Conservation (phyloP, 1,140 invertebrate species). For the Drosophila varians region DNA sequence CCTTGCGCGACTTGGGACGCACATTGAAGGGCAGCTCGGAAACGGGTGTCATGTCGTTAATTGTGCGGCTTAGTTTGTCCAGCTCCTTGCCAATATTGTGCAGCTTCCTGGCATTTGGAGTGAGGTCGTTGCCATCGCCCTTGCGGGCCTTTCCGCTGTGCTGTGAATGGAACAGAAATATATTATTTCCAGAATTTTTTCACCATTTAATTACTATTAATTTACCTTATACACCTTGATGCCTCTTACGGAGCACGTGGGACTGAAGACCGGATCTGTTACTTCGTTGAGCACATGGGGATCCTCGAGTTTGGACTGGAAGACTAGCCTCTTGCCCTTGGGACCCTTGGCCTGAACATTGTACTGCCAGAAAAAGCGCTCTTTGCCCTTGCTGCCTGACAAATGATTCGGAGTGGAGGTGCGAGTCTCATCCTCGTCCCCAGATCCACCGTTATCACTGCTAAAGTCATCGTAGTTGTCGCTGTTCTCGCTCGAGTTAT, state of each 20-base stretch:
- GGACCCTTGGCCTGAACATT: slow-evolving; percentile 99
- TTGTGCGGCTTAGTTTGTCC: slow-evolving; percentile 94
- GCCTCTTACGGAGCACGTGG: slow-evolving; percentile 93
- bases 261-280: slow-evolving; percentile 96
- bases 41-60: slow-evolving; percentile 97
- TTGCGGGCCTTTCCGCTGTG: slow-evolving; percentile 96
- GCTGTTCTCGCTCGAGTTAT: slow-evolving; percentile 91
- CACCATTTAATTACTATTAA: background rate
- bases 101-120: slow-evolving; percentile 96
- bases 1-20: slow-evolving; percentile 95
- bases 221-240: slow-evolving; percentile 89
- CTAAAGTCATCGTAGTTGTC: slow-evolving; percentile 94
- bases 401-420: slow-evolving; percentile 84
- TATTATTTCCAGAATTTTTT: background rate
- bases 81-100: slow-evolving; percentile 95
- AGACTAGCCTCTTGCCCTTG: slow-evolving; percentile 93
- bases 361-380: slow-evolving; percentile 98
- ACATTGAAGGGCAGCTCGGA: slow-evolving; percentile 95
- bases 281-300: slow-evolving; percentile 96
- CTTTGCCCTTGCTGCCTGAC: slow-evolving; percentile 87
- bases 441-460: slow-evolving; percentile 91
- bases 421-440: slow-evolving; percentile 87
- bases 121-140: slow-evolving; percentile 98
- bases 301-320: slow-evolving; percentile 93
- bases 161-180: slow-evolving; percentile 26